These are phyloP conservation scores for Bugulina stolonifera DNA, from an alignment of 2,888 invertebrate species.

Conservation along the genomic window DNA sequence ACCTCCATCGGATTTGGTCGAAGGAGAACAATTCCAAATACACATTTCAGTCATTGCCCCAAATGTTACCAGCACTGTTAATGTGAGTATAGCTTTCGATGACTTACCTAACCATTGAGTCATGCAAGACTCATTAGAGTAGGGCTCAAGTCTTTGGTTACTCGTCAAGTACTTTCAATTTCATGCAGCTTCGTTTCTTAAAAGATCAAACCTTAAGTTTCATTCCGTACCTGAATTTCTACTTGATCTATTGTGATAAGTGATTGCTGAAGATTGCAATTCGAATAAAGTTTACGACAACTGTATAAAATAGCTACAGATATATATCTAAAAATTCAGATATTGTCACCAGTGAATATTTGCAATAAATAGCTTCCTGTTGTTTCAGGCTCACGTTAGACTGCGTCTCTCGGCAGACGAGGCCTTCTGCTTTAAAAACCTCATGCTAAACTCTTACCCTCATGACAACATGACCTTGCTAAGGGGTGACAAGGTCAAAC, in stretches of 20 bases:
- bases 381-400: conserved; percentile 10
- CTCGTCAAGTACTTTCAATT: too few species aligned
- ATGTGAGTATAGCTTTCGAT: neutral
- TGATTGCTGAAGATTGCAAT: too few species aligned
- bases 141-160: too few species aligned
- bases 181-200: too few species aligned
- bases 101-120: neutral
- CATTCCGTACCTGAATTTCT: too few species aligned
- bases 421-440: conserved; percentile 23
- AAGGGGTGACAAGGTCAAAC: neutral
- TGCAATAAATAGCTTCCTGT: too few species aligned
- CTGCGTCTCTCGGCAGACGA: neutral
- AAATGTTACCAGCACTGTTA: neutral
- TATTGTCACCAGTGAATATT: too few species aligned
- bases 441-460: conserved; percentile 18
- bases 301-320: too few species aligned
- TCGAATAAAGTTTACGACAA: too few species aligned
- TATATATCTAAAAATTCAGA: too few species aligned
- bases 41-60: conserved; percentile 4
- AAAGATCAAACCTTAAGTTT: too few species aligned
- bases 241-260: too few species aligned
- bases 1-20: conserved; percentile 6
- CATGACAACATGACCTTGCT: neutral
- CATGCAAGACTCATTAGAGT: neutral
- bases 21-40: conserved; percentile 23